Base-by-base conservation (phyloP, 2,797 vertebrate genomes). In the Pitangus sulphuratus region DNA sequence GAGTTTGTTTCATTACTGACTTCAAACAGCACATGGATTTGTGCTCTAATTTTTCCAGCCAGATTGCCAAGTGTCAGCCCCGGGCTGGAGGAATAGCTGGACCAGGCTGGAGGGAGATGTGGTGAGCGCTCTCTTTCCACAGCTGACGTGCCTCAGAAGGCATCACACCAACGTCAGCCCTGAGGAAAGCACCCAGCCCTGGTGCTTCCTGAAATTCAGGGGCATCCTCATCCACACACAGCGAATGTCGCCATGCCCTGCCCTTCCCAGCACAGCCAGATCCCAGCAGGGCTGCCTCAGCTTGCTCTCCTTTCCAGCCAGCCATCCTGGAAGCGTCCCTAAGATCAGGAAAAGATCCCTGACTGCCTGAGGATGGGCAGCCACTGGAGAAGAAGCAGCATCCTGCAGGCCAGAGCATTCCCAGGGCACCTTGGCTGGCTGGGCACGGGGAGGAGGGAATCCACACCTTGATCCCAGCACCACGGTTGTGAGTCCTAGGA, bases 21-120 rank as follows among this genome's bases (percentile, higher is more conserved):
- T 95, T 95, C 90, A 90, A 95, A 89, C 72, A 79, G 66, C 87
- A 65, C 83, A 56, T 25, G 80, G 89, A 91, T 93, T 84, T 86
- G 81, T 78, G 82, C 82, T 96, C 65, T 78, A 0, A 45, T 91
- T 94, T 94, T 96, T 94, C 94, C 96, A 94, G 77, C 58, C 39
- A 31, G 45, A 31, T 58, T 93, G 87, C 95, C 94, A 95, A 90
- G 79, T 53, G 50, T 69, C 58, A 79, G 92, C 77, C 61, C 51
- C 7, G n/a, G 84, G 64, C 88, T 75, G 68, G 70, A 93, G 81
- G 68, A 90, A 50, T 31, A 31, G 57, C 78, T 77, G 86, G 88
- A 7, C 44, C 64, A 12, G 71, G 81, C 48, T 70, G 87, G 81
- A 93, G 53, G 84, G 68, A 85, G 92, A 51, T 65, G 57, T 39